Evolutionary conservation across 2,797 vertebrate species (phyloP).

Genomic region (Jordanella pulchra): DNA sequence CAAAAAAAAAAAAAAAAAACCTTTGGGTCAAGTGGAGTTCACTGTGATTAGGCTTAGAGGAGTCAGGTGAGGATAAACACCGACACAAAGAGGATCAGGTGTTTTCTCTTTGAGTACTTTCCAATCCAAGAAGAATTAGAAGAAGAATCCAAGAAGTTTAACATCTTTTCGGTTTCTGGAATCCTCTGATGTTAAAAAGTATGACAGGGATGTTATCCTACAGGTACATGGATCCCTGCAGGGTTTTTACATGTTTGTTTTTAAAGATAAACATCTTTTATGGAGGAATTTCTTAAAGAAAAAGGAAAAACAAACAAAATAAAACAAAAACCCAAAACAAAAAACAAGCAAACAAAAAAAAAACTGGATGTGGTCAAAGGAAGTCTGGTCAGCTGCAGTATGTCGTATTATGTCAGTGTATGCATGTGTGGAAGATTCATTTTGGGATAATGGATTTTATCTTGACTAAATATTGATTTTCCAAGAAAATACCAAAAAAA

Average conservation of each 20-base stretch:
- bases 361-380: too few species aligned
- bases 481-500: too few species aligned
- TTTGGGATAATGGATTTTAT: too few species aligned
- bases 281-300: too few species aligned
- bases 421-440: too few species aligned
- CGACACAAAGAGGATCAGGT: constrained; percentile 8
- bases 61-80: constrained; percentile 31
- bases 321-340: too few species aligned
- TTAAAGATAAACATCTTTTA: background rate
- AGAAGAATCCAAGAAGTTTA: background rate
- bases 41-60: constrained; percentile 13
- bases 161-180: background rate
- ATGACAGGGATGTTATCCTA: background rate
- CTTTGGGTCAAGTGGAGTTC: constrained; percentile 6
- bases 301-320: too few species aligned
- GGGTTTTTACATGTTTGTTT: background rate
- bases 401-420: too few species aligned
- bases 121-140: background rate
- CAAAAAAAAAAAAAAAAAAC: constrained; percentile 1
- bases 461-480: too few species aligned
- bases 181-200: background rate
- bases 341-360: too few species aligned
- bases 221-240: background rate
- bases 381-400: too few species aligned
- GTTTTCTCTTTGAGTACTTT: constrained; percentile 3